phyloP scores from a whole-genome alignment of 2,113 vertebrate species.

The Cynoglossus semilaevis region DNA sequence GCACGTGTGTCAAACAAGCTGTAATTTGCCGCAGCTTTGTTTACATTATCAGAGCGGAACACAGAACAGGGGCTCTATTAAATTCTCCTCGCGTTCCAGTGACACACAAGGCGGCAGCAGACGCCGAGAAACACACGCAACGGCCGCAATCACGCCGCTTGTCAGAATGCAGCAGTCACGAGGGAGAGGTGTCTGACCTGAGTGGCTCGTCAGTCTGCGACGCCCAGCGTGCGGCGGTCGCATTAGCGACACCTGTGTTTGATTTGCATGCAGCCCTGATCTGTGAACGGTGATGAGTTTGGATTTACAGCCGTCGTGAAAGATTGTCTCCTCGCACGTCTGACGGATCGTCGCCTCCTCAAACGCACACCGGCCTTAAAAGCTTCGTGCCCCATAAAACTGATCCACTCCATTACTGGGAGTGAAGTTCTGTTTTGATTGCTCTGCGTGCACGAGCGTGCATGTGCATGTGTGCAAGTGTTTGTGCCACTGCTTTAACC shows the following conservation, averaged over 20 bases:
- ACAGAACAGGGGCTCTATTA: conserved; percentile 53
- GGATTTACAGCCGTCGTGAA: conserved; percentile 72
- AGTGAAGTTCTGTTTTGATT: conserved; percentile 44
- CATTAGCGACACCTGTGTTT: conserved; percentile 72
- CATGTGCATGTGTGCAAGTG: conserved; percentile 2
- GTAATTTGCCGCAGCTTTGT: conserved; percentile 70
- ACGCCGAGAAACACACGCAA: conserved; percentile 9
- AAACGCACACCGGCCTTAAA: conserved; percentile 49
- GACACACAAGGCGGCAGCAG: conserved; percentile 9
- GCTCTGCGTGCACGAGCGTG: conserved; percentile 6
- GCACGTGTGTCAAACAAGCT: conserved; percentile 31
- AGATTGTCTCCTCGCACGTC: conserved; percentile 50
- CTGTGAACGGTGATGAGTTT: conserved; percentile 64
- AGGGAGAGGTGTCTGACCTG: conserved; percentile 34
- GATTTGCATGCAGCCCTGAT: conserved; percentile 64
- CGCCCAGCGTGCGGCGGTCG: too few species aligned
- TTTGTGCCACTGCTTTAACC: conserved; percentile 25
- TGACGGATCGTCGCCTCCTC: conserved; percentile 71
- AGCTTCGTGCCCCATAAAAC: conserved; percentile 65
- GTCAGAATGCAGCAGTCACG: too few species aligned
- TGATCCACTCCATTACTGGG: conserved; percentile 61
- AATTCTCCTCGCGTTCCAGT: conserved; percentile 42
- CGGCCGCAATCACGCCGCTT: conserved; percentile 42
- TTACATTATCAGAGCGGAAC: conserved; percentile 69
- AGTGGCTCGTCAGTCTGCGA: neutral